Base-by-base conservation (phyloP, 2,888 invertebrate genomes). In the Noctua comes region DNA sequence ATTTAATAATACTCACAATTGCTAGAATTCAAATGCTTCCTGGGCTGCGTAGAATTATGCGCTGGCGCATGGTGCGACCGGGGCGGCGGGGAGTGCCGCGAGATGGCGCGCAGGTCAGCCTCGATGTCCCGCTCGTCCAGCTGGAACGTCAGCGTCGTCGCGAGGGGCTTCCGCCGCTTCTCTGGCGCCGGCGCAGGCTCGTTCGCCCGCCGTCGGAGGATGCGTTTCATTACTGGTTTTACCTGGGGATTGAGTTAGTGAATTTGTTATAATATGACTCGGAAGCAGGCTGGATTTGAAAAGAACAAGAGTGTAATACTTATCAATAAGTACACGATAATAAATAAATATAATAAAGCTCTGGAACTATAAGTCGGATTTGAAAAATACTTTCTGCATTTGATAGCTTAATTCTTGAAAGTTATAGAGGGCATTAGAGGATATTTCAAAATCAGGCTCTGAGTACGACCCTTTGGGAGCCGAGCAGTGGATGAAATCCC, bases 221-320 rank as follows among this genome's bases (percentile, higher is more conserved):
- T 99, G 46, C 99, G 97, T 51, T 99, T 99, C 97, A 99, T 98
- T n/a, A 98, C 98, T 21, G 99, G 99, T 92, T 99, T 99, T n/a
- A 98, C 98, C 97, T 98, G 94, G 7, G 64, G 11, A 77, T 69
- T 6, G 0, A 40, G 31, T 21, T 24, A 8, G 21, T 46, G 8
- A 21, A 57, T 24, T 43, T 46, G 2, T 75, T 59, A 46, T n/a
- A 11, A 54, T 18, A 18, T 73, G 1, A 21, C 24, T 40, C 51
- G 13, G 54, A 57, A 11, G 11, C 11, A 27, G 13, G 3, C 10
- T 6, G 10, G 24, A 54, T 54, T 24, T 24, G 10, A 54, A 54
- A 54, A 54, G 54, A 24, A 54, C 54, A 54, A 54, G 54, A 21
- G 5, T 46, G 46, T 46, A 6, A 3, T n/a, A n/a, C 11, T 24